These are phyloP conservation scores for Drosophila willistoni DNA, from an alignment of 1,140 invertebrate species.

Conservation along the genomic window DNA sequence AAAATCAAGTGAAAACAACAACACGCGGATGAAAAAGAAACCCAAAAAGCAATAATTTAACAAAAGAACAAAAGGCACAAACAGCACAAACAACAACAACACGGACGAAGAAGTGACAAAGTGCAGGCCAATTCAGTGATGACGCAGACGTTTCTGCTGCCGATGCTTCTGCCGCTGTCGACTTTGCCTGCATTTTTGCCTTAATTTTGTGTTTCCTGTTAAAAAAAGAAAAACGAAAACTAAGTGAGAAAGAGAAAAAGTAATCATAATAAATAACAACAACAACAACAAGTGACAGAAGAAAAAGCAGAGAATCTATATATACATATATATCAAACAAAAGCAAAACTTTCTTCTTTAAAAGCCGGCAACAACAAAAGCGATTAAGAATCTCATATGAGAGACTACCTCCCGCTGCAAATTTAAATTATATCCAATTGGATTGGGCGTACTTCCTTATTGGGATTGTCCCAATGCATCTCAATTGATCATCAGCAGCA, in stretches of 20 bases:
- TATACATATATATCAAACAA: conserved; percentile 11
- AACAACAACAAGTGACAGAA: conserved; percentile 61
- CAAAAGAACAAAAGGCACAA: conserved; percentile 39
- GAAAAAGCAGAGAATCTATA: conserved; percentile 43
- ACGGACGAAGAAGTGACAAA: conserved; percentile 57
- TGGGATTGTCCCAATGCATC: neutral
- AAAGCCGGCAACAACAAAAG: conserved; percentile 58
- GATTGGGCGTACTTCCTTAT: neutral
- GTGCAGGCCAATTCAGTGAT: conserved; percentile 55
- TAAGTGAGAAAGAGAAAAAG: conserved; percentile 16
- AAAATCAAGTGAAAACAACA: conserved; percentile 21
- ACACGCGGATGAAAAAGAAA: conserved; percentile 11
- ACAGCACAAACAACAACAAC: conserved; percentile 44
- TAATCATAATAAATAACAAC: conserved; percentile 24
- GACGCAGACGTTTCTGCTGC: conserved; percentile 27
- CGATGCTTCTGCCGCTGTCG: conserved; percentile 12
- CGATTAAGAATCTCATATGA: neutral
- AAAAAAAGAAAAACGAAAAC: conserved; percentile 35
- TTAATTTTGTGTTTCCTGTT: conserved; percentile 78
- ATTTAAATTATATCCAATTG: neutral
- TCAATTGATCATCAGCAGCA: neutral
- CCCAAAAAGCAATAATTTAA: conserved; percentile 31
- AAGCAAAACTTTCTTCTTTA: conserved; percentile 61
- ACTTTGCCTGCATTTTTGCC: conserved; percentile 60
- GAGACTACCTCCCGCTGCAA: neutral